These are phyloP conservation scores for Alouatta palliata DNA, from an alignment of 2,113 vertebrate species.

Conservation along the genomic window DNA sequence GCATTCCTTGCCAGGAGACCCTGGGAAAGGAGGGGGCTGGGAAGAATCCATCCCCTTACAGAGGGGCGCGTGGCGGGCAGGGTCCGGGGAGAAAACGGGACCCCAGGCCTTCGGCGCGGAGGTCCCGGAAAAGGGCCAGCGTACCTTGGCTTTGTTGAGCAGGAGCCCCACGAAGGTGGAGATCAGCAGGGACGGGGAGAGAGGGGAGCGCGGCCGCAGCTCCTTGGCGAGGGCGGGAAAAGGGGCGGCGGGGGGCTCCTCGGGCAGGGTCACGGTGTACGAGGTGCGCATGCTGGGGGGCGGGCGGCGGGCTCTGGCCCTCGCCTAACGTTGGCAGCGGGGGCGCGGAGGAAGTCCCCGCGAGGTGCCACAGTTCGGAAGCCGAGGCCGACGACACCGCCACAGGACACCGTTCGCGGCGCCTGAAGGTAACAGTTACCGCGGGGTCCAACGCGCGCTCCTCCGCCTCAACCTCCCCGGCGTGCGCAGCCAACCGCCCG, in stretches of 20 bases:
- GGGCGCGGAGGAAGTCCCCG: conserved; percentile 42
- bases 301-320: conserved; percentile 66
- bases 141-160: conserved; percentile 97
- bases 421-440: conserved; percentile 49
- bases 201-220: conserved; percentile 81
- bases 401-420: conserved; percentile 10
- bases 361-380: conserved; percentile 28
- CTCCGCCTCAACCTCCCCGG: conserved; percentile 45
- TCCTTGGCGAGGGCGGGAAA: conserved; percentile 87
- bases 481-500: conserved; percentile 49
- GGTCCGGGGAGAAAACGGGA: not conserved
- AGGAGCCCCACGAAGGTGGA: conserved; percentile 95
- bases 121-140: conserved; percentile 58
- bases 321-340: conserved; percentile 61
- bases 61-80: not conserved
- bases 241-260: conserved; percentile 87
- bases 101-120: not conserved
- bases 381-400: conserved; percentile 19
- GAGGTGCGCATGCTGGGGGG: conserved; percentile 92
- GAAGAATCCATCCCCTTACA: conserved; percentile 61
- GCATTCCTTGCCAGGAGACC: conserved; percentile 41
- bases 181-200: conserved; percentile 92
- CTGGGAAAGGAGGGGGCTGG: conserved; percentile 12
- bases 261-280: conserved; percentile 92
- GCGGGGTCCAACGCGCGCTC: not conserved